phyloP scores from a whole-genome alignment of 2,113 vertebrate genomes.

The Brachypteracias leptosomus region DNA sequence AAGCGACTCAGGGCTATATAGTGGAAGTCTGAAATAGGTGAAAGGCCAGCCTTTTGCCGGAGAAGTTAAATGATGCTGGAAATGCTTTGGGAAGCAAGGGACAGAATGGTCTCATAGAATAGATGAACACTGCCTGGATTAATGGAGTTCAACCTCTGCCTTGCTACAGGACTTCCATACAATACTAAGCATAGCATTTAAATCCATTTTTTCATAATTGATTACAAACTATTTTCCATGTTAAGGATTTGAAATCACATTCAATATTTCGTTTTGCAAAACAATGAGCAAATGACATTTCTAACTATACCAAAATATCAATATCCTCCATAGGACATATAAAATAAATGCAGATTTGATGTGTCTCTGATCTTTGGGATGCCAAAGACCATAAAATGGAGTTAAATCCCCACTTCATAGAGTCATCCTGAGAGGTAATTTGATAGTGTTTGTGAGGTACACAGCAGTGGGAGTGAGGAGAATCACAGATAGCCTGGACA shows the following conservation, averaged over 20 bases:
- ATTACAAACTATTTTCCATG: neutral
- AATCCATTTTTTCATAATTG: neutral
- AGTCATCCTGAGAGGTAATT: neutral
- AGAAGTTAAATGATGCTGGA: neutral
- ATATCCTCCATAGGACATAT: neutral
- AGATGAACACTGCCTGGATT: neutral
- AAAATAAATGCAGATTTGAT: neutral
- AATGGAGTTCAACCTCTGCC: neutral
- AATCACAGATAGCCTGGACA: neutral
- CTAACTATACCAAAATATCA: neutral
- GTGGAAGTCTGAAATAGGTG: neutral
- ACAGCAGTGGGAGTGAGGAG: neutral
- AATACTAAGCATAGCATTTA: neutral
- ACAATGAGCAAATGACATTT: neutral
- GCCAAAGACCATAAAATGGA: accelerated
- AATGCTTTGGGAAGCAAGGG: neutral
- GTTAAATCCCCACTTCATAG: neutral
- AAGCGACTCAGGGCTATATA: neutral
- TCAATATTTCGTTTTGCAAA: neutral
- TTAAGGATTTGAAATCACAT: neutral
- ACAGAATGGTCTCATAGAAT: neutral
- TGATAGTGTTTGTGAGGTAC: neutral
- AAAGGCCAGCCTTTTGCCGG: neutral
- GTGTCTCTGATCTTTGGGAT: neutral
- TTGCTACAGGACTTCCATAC: neutral